Conservation (phyloP, 1,140 invertebrate species). For the Rhopalosiphum padi region DNA sequence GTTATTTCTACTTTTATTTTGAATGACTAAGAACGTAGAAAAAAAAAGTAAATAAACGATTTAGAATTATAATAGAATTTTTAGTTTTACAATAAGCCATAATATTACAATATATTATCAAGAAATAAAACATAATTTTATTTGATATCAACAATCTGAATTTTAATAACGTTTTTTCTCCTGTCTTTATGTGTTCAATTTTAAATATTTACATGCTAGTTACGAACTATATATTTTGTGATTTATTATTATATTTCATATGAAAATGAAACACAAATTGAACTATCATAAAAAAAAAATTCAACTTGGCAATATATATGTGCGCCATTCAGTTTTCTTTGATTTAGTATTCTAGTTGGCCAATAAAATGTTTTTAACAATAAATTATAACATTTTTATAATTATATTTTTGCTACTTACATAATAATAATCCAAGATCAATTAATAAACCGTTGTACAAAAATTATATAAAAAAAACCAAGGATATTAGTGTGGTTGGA, state of each 20-base stretch:
- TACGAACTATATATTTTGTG: neutral
- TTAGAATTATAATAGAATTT: neutral
- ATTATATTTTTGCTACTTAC: neutral
- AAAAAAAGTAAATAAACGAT: neutral
- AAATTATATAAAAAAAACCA: neutral
- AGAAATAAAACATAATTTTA: neutral
- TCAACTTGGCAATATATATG: neutral
- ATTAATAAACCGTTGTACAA: neutral
- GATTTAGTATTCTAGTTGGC: neutral
- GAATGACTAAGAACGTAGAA: neutral
- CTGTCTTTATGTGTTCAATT: neutral
- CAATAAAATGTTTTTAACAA: neutral
- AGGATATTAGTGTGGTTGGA: neutral
- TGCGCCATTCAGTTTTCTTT: neutral
- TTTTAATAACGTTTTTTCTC: neutral
- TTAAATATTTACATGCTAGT: constrained; percentile 6
- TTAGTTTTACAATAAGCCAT: neutral
- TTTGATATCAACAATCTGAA: neutral
- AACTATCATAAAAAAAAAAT: neutral
- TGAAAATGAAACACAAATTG: neutral
- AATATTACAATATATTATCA: neutral
- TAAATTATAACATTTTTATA: neutral
- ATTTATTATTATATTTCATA: neutral
- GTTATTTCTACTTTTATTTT: neutral
- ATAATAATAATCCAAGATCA: neutral